Conservation (phyloP, 1,140 invertebrate genomes). For the Andricus grossulariae region DNA sequence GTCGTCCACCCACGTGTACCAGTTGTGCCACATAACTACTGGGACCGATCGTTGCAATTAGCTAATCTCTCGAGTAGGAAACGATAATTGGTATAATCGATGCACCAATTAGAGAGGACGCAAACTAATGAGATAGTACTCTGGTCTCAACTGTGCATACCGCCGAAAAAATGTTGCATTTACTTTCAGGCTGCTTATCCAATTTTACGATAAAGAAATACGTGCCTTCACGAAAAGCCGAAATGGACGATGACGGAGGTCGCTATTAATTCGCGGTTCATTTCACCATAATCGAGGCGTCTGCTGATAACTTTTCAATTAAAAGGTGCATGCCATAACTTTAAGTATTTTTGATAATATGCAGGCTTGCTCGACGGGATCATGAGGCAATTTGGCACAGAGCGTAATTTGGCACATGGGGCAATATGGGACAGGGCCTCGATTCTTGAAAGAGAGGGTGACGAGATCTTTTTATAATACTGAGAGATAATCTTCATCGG, state of each 20-base stretch:
- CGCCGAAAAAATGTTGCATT: not conserved
- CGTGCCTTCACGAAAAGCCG: not conserved
- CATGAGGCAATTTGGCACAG: no score
- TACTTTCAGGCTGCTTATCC: not conserved
- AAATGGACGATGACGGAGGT: slow-evolving; percentile 11
- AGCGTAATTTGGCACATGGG: no score
- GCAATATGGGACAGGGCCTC: no score
- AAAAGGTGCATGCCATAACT: not conserved
- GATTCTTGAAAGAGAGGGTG: no score
- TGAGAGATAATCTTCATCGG: no score
- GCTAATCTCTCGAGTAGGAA: slow-evolving; percentile 66
- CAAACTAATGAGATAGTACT: slow-evolving; percentile 64
- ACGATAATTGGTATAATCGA: slow-evolving; percentile 71
- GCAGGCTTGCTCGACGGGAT: no score
- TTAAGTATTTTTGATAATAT: no score
- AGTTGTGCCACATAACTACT: slow-evolving; percentile 28
- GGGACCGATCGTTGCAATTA: slow-evolving; percentile 58
- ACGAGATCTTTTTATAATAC: no score
- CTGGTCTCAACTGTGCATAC: not conserved
- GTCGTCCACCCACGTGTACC: slow-evolving; percentile 39
- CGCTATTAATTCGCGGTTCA: not conserved
- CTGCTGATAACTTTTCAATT: slow-evolving; percentile 24
- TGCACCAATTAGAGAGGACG: slow-evolving; percentile 63
- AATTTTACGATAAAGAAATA: not conserved
- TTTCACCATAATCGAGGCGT: not conserved